A percentile compares a stretch with the other conserved stretches of the same genome.
Evolutionary conservation across 2,888 invertebrate genomes (phyloP).

Genomic region (Sminthurinus aureus): DNA sequence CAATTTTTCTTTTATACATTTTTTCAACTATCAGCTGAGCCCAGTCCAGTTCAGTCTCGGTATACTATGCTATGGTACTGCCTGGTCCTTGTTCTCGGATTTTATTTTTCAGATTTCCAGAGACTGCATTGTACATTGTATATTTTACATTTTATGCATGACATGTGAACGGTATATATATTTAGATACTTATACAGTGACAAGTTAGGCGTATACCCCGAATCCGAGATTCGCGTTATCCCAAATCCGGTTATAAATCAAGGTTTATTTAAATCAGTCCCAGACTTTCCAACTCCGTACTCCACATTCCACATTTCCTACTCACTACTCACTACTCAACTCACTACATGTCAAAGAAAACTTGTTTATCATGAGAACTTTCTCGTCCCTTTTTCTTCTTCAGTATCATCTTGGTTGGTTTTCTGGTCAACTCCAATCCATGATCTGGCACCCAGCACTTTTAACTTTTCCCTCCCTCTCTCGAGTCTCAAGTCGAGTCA

Average conservation of each 20-base stretch:
- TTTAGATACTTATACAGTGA: too few species aligned
- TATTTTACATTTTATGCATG: neutral
- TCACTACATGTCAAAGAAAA: neutral
- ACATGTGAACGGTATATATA: too few species aligned
- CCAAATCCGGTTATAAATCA: conserved; percentile 24
- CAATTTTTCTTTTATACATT: conserved; percentile 8
- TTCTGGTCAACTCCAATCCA: neutral
- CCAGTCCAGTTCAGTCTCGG: neutral
- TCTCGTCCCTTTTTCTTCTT: neutral
- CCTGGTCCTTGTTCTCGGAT: neutral
- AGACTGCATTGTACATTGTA: too few species aligned
- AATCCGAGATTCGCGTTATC: too few species aligned
- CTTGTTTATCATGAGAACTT: neutral
- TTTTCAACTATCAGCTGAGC: conserved; percentile 11
- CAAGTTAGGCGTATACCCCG: too few species aligned
- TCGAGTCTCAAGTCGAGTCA: neutral
- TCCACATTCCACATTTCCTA: neutral
- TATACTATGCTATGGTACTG: neutral
- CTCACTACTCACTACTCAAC: neutral
- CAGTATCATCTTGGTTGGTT: too few species aligned
- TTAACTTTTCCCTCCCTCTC: neutral
- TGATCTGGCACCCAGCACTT: too few species aligned
- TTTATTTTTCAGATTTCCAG: too few species aligned
- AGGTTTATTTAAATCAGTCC: conserved; percentile 21
- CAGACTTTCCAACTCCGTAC: neutral